Conservation (phyloP, 2,888 invertebrate genomes). For the Drosophila mayaguana region DNA sequence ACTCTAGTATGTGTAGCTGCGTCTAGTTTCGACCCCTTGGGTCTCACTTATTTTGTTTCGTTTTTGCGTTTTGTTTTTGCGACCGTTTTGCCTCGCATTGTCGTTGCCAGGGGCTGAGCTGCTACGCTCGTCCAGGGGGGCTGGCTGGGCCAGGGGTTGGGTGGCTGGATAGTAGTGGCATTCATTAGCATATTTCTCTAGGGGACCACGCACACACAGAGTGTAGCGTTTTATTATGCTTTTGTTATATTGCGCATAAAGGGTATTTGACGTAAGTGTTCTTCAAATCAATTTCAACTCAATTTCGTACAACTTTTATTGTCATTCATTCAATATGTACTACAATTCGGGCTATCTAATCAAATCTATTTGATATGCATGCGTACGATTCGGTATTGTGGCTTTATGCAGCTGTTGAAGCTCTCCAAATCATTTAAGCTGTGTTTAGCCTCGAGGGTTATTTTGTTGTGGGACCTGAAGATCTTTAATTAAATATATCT, state of each 20-base stretch:
- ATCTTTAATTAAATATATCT: neutral
- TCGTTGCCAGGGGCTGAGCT: constrained; percentile 22
- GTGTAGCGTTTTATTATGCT: constrained; percentile 70
- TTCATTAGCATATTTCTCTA: constrained; percentile 78
- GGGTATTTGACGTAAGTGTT: constrained; percentile 66
- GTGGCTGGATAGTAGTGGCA: constrained; percentile 49
- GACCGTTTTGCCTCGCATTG: constrained; percentile 63
- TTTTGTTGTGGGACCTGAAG: too few relatives aligned
- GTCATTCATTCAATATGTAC: neutral
- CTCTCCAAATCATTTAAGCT: neutral
- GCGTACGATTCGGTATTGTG: neutral
- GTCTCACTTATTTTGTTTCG: constrained; percentile 72
- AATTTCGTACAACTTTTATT: constrained; percentile 32
- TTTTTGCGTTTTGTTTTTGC: constrained; percentile 61
- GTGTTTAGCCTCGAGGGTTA: neutral
- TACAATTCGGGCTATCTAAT: neutral
- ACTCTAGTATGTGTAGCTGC: constrained; percentile 28
- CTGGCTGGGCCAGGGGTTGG: neutral
- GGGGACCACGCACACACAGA: constrained; percentile 53
- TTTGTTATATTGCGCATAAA: constrained; percentile 65
- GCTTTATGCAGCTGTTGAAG: neutral
- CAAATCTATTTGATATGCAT: constrained; percentile 8
- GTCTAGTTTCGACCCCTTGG: constrained; percentile 61
- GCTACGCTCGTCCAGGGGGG: neutral
- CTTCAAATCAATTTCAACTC: constrained; percentile 64